Conservation (phyloP, 2,797 vertebrate species). For the Coendou prehensilis region DNA sequence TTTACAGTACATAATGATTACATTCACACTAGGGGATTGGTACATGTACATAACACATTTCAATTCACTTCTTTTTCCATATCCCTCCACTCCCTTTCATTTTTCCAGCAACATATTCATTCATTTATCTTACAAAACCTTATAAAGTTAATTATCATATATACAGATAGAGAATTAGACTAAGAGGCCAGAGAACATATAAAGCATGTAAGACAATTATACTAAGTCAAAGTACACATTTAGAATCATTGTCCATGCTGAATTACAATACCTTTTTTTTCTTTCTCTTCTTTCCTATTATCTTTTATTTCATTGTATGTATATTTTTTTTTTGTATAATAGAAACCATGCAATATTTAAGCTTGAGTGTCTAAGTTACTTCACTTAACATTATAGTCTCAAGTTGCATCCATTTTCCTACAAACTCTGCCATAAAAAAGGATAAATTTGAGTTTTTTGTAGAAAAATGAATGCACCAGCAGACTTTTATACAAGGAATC, state of each 20-base stretch:
- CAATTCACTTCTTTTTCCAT: background rate
- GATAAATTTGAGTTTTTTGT: background rate
- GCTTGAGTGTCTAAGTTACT: background rate
- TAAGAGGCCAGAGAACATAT: background rate
- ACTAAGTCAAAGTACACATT: background rate
- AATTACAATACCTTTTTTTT: background rate
- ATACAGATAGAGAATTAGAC: background rate
- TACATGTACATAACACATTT: background rate
- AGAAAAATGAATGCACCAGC: background rate
- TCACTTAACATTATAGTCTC: background rate
- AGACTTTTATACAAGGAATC: background rate
- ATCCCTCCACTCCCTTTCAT: background rate
- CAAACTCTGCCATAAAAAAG: background rate
- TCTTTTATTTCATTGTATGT: background rate
- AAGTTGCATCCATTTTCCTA: background rate
- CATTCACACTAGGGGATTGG: background rate
- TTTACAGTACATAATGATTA: background rate
- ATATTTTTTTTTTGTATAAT: background rate
- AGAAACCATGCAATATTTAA: background rate
- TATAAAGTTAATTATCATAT: background rate
- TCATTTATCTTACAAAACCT: background rate
- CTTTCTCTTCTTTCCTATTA: background rate
- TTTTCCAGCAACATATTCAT: background rate
- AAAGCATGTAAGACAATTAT: background rate
- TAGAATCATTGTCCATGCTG: background rate